These are phyloP conservation scores for Benitochromis conjunctus DNA, from an alignment of 2,113 vertebrate genomes.

Conservation along the genomic window DNA sequence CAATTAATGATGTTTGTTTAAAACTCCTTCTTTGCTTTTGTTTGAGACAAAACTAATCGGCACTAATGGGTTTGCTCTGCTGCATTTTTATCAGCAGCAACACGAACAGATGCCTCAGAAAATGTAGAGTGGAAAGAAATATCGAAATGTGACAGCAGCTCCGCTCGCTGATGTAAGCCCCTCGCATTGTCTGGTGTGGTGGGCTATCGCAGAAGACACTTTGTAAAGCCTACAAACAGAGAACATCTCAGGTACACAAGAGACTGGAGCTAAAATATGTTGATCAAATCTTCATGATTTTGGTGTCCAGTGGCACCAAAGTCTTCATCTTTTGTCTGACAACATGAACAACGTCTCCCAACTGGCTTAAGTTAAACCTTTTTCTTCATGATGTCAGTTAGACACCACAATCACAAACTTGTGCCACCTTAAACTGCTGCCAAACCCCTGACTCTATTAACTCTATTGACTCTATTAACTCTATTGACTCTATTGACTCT, in stretches of 20 bases:
- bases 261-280: too few relatives aligned
- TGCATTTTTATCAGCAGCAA: background rate
- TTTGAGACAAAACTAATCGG: background rate
- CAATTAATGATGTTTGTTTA: background rate
- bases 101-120: background rate
- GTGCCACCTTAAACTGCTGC: too few relatives aligned
- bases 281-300: accelerated
- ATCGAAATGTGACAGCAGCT: background rate
- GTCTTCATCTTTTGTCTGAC: background rate
- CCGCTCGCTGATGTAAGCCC: too few relatives aligned
- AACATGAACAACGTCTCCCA: background rate
- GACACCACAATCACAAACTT: too few relatives aligned
- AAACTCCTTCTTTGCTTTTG: background rate
- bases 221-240: background rate
- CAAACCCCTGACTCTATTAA: too few relatives aligned
- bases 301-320: background rate
- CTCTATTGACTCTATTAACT: too few relatives aligned
- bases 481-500: too few relatives aligned
- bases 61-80: background rate
- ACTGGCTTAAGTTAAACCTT: background rate
- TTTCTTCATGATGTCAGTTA: too few relatives aligned
- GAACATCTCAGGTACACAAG: background rate
- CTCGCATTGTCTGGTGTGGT: too few relatives aligned
- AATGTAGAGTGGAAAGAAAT: background rate
- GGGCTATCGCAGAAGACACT: background rate